These are phyloP conservation scores for Acleris cristana DNA, from an alignment of 2,888 invertebrate species.

Conservation along the genomic window DNA sequence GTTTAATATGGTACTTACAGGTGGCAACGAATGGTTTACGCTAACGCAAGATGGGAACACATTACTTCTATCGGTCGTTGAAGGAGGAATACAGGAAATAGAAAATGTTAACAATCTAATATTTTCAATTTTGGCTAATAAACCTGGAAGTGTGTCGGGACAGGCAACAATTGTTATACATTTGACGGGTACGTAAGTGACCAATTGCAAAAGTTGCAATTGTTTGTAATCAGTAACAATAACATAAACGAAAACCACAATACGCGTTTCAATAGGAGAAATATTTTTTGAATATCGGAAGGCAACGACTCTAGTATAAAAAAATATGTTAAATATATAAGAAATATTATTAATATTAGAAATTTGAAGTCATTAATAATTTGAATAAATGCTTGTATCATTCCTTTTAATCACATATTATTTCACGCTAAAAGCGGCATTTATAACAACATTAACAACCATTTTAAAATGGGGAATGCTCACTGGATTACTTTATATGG, in stretches of 20 bases:
- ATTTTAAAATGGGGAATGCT: too few relatives aligned
- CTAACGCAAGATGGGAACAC: constrained; percentile 41
- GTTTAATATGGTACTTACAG: constrained; percentile 39
- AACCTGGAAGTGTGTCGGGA: constrained; percentile 41
- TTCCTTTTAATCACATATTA: too few relatives aligned
- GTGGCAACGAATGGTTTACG: constrained; percentile 45
- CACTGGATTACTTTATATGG: too few relatives aligned
- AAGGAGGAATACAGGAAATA: constrained; percentile 35
- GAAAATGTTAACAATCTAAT: constrained; percentile 42
- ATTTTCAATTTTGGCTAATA: constrained; percentile 47
- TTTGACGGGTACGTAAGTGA: constrained; percentile 41
- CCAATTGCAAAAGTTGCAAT: not conserved
- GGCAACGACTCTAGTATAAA: too few relatives aligned
- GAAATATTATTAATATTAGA: too few relatives aligned
- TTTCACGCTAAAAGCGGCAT: too few relatives aligned
- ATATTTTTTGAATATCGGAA: too few relatives aligned
- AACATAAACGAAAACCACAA: constrained; percentile 19
- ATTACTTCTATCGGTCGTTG: constrained; percentile 34
- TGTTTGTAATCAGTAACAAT: not conserved
- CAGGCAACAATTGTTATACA: constrained; percentile 46
- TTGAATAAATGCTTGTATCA: too few relatives aligned
- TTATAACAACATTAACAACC: too few relatives aligned
- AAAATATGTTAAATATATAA: too few relatives aligned
- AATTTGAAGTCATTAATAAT: too few relatives aligned
- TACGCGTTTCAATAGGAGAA: too few relatives aligned